Evolutionary conservation across 2,797 vertebrate species (phyloP).

Genomic region (Helostoma temminkii): DNA sequence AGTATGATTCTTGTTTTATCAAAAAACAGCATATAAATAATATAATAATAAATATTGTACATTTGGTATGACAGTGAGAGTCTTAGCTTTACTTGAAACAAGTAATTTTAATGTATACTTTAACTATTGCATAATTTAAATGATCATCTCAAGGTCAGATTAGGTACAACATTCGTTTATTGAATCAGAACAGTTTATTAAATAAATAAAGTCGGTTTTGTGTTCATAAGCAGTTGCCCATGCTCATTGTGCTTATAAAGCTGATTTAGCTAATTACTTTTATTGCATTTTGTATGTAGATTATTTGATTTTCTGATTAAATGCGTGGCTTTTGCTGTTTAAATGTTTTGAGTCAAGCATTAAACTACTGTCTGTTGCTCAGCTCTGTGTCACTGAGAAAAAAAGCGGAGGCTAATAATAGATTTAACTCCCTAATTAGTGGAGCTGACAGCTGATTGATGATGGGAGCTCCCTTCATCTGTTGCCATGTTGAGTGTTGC

Average conservation of each 20-base stretch:
- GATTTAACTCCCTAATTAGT: slow-evolving; percentile 61
- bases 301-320: slow-evolving; percentile 7
- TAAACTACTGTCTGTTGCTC: slow-evolving; percentile 44
- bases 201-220: background rate
- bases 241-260: background rate
- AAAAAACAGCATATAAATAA: too few species aligned
- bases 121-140: background rate
- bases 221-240: background rate
- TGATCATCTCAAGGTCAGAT: background rate
- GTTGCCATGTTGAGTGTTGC: slow-evolving; percentile 18
- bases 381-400: slow-evolving; percentile 41
- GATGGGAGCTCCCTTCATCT: slow-evolving; percentile 33
- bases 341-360: slow-evolving; percentile 2
- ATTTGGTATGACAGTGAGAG: background rate
- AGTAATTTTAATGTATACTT: background rate
- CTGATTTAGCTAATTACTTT: background rate
- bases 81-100: background rate
- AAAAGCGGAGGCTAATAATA: slow-evolving; percentile 70
- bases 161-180: background rate
- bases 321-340: slow-evolving; percentile 11
- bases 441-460: slow-evolving; percentile 65
- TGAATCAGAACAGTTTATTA: background rate
- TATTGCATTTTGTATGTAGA: too few species aligned
- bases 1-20: background rate
- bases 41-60: too few species aligned